A percentile compares a stretch with the other conserved stretches of the same genome.
These are phyloP conservation scores for Venustoraphidia nigricollis DNA, from an alignment of 2,888 invertebrate species.

Conservation along the genomic window DNA sequence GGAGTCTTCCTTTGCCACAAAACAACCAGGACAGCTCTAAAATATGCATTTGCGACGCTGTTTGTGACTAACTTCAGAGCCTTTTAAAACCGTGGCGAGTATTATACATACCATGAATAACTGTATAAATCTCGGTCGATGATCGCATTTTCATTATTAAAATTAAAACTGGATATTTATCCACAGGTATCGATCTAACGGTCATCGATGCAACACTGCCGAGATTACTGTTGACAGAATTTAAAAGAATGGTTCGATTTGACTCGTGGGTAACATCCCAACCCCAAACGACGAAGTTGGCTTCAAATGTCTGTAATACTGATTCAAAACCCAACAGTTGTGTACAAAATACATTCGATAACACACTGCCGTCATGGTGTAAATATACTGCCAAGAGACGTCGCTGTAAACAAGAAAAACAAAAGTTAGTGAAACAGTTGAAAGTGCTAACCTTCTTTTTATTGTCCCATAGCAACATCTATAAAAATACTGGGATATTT, in stretches of 20 bases:
- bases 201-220: constrained; percentile 73
- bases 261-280: constrained; percentile 90
- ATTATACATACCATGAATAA: constrained; percentile 57
- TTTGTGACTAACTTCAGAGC: too few relatives aligned
- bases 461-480: too few relatives aligned
- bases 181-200: constrained; percentile 70
- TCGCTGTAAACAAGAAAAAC: constrained; percentile 42
- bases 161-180: constrained; percentile 64
- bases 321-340: constrained; percentile 84
- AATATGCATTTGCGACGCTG: too few relatives aligned
- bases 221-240: constrained; percentile 58
- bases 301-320: constrained; percentile 74
- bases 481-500: too few relatives aligned
- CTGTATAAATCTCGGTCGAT: constrained; percentile 78
- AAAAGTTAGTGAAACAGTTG: not conserved
- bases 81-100: too few relatives aligned
- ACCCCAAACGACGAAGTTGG: constrained; percentile 88
- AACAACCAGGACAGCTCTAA: too few relatives aligned
- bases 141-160: constrained; percentile 79
- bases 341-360: constrained; percentile 94
- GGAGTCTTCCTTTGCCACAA: too few relatives aligned
- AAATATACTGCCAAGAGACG: constrained; percentile 89
- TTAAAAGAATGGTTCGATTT: constrained; percentile 66
- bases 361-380: constrained; percentile 89
- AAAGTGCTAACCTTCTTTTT: too few relatives aligned